Conservation (phyloP, 1,140 invertebrate species). For the Nixonia krombeini region DNA sequence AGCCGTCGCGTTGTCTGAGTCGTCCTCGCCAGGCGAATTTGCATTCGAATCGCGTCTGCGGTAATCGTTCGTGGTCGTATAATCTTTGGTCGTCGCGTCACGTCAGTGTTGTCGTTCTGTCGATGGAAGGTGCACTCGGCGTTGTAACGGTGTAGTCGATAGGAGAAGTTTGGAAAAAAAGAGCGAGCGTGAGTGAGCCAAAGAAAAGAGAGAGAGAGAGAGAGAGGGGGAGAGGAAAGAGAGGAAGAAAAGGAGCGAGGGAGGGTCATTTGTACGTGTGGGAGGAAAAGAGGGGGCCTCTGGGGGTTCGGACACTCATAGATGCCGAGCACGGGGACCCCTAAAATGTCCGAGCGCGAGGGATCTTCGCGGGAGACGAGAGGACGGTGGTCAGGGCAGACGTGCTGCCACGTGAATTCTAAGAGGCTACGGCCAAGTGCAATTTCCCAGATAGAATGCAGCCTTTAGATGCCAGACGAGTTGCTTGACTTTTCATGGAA, state of each 20-base stretch:
- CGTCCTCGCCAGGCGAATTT: conserved; percentile 26
- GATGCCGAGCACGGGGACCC: conserved; percentile 59
- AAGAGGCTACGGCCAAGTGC: conserved; percentile 55
- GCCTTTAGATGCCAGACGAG: conserved; percentile 51
- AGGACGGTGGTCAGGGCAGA: conserved; percentile 41
- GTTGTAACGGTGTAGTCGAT: not conserved
- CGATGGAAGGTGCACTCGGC: not conserved
- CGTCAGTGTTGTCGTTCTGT: conserved; percentile 36
- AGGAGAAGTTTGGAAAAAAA: conserved; percentile 1
- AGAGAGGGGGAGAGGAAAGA: not conserved
- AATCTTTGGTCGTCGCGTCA: conserved; percentile 40
- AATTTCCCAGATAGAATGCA: conserved; percentile 58
- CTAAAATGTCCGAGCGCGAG: conserved; percentile 55
- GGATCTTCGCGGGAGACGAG: conserved; percentile 35
- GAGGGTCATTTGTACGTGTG: not conserved
- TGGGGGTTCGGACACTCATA: conserved; percentile 41
- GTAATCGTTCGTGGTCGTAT: conserved; percentile 42
- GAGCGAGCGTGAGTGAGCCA: too few species aligned
- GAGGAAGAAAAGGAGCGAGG: conserved; percentile 3
- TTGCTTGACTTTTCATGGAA: conserved; percentile 63
- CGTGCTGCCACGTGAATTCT: conserved; percentile 61
- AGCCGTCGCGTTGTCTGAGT: conserved; percentile 37
- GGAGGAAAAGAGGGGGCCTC: conserved; percentile 24
- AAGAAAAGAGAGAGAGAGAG: not conserved
- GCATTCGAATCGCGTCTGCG: conserved; percentile 31